Percentiles rank a stretch among this genome's conserved stretches.
Conservation (phyloP, 2,113 vertebrate species). For the Eupsittula cactorum region DNA sequence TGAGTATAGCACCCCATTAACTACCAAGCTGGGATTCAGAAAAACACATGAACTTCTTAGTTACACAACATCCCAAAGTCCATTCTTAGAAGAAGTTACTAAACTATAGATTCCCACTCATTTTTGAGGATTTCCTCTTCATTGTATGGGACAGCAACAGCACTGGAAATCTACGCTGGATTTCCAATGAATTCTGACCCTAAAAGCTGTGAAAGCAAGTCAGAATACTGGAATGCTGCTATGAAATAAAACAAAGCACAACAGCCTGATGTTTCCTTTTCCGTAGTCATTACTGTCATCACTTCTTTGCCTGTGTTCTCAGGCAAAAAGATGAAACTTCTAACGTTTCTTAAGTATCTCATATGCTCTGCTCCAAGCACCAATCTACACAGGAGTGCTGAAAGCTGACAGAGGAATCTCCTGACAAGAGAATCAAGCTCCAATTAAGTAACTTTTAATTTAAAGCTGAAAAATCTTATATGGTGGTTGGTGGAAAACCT, state of each 20-base stretch:
- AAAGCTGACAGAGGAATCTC: not conserved
- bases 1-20: not conserved
- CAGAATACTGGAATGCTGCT: not conserved
- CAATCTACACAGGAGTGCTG: not conserved
- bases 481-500: not conserved
- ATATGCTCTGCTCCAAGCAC: not conserved
- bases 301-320: not conserved
- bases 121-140: not conserved
- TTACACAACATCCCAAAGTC: not conserved
- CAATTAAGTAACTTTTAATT: not conserved
- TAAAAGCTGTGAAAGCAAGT: not conserved
- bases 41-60: not conserved
- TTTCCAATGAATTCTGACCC: not conserved
- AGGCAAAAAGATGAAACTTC: conserved; percentile 5
- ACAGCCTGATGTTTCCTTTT: not conserved
- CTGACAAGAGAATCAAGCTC: not conserved
- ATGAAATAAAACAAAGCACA: not conserved
- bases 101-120: not conserved
- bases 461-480: not conserved
- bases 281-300: not conserved
- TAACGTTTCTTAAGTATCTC: not conserved
- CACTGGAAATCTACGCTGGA: not conserved
- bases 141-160: not conserved
- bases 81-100: not conserved
- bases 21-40: not conserved